Percentiles rank a stretch among this genome's conserved stretches.
These are phyloP conservation scores for Catajapyx aquilonaris DNA, from an alignment of 1,140 invertebrate genomes.

Conservation along the genomic window DNA sequence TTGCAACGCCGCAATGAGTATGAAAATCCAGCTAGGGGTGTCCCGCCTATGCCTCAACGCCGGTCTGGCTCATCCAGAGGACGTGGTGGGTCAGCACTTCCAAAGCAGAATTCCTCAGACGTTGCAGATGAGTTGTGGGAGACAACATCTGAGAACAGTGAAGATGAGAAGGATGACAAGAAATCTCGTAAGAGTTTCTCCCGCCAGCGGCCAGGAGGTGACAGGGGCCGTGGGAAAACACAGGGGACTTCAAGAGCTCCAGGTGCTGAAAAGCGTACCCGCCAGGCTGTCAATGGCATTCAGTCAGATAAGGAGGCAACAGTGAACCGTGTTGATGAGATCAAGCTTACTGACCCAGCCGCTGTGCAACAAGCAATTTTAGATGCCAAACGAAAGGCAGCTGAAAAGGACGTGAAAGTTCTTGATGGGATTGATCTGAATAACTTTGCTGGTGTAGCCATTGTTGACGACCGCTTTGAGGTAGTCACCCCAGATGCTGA, in stretches of 20 bases:
- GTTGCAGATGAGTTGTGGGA: slow-evolving; percentile 41
- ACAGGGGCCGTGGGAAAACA: slow-evolving; percentile 4
- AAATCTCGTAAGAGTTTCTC: slow-evolving; percentile 10
- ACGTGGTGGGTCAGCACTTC: neutral
- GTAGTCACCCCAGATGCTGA: slow-evolving; percentile 28
- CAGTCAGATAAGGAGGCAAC: slow-evolving; percentile 25
- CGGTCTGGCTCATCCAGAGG: slow-evolving; percentile 6
- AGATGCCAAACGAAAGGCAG: slow-evolving; percentile 25
- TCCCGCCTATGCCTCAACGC: no score
- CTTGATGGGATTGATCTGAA: slow-evolving; percentile 30
- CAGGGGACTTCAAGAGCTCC: slow-evolving; percentile 16
- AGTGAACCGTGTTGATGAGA: slow-evolving; percentile 33
- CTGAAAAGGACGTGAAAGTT: slow-evolving; percentile 24
- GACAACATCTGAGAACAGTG: slow-evolving; percentile 43
- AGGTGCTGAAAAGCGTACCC: slow-evolving; percentile 21
- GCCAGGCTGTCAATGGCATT: no score
- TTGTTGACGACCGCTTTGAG: slow-evolving; percentile 33
- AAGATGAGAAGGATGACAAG: slow-evolving; percentile 24
- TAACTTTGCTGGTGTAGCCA: slow-evolving; percentile 32
- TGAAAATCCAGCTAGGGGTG: slow-evolving; percentile 10
- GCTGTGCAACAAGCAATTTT: slow-evolving; percentile 32
- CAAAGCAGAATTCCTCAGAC: slow-evolving; percentile 16
- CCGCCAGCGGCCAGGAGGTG: neutral
- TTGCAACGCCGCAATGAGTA: slow-evolving; percentile 14
- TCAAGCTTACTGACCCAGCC: slow-evolving; percentile 31